phyloP scores from a whole-genome alignment of 1,140 invertebrate genomes.

The Gryllus bimaculatus region DNA sequence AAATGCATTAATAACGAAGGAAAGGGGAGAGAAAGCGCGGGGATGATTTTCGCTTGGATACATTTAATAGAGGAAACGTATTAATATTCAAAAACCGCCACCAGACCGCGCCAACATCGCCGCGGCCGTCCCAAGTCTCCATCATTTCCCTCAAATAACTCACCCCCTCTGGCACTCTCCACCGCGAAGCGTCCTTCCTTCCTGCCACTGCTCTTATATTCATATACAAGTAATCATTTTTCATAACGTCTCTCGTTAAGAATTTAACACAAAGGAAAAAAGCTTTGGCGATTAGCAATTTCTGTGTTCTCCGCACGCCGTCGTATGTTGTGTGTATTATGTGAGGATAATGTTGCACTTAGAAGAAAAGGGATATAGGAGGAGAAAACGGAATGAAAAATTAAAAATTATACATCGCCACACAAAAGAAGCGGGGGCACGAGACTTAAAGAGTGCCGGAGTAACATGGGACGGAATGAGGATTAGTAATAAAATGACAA shows the following conservation, averaged over 20 bases:
- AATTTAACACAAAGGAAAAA: background rate
- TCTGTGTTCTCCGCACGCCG: background rate
- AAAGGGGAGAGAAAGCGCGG: background rate
- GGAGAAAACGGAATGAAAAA: background rate
- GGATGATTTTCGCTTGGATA: conserved; percentile 13
- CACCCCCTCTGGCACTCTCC: no score
- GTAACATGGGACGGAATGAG: background rate
- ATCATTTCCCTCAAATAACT: background rate
- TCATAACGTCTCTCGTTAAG: background rate
- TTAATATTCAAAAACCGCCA: conserved; percentile 1
- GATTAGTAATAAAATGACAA: background rate
- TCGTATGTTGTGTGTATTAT: conserved; percentile 1
- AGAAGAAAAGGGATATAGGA: background rate
- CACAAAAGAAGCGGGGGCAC: background rate
- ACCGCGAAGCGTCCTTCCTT: background rate
- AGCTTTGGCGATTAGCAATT: conserved; percentile 4
- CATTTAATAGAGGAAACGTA: conserved; percentile 12
- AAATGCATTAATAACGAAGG: conserved; percentile 1
- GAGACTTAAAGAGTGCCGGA: background rate
- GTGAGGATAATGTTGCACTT: background rate
- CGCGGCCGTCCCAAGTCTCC: background rate
- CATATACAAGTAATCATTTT: background rate
- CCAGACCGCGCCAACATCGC: background rate
- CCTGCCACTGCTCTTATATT: background rate
- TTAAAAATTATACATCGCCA: background rate